A percentile compares a stretch with the other conserved stretches of the same genome.
Conservation (phyloP, 2,113 vertebrate genomes). For the Eulemur macaco region DNA sequence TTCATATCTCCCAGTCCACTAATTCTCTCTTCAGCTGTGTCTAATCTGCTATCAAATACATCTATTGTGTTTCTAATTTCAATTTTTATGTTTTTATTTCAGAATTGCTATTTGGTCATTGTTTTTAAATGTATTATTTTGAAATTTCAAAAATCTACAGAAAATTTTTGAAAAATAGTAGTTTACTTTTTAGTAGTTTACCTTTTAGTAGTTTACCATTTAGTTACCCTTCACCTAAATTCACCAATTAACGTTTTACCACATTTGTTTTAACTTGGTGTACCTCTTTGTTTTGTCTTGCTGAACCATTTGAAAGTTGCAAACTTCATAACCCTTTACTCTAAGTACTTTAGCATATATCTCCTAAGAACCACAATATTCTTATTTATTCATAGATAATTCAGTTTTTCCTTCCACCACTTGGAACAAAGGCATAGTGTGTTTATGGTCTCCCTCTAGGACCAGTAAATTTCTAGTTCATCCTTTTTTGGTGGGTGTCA, state of each 20-base stretch:
- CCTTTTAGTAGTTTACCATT: neutral
- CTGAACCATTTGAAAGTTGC: neutral
- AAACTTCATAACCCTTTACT: neutral
- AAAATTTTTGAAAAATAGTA: neutral
- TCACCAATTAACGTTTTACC: neutral
- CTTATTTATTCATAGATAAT: neutral
- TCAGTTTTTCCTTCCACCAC: neutral
- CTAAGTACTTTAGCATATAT: neutral
- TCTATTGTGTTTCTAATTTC: neutral
- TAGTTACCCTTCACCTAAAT: neutral
- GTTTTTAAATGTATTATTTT: neutral
- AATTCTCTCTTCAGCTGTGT: neutral
- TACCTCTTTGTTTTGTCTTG: neutral
- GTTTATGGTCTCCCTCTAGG: neutral
- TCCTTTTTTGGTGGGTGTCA: neutral
- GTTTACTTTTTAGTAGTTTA: neutral
- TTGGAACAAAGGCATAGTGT: neutral
- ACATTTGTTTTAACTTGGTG: neutral
- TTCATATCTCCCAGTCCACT: neutral
- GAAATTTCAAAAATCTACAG: neutral
- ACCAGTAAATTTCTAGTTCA: neutral
- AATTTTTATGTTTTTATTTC: neutral
- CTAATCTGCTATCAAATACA: neutral
- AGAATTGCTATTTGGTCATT: conserved; percentile 1
- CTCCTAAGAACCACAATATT: neutral